Evolutionary conservation across 1,140 invertebrate species (phyloP).

Genomic region (Megathymus violae): DNA sequence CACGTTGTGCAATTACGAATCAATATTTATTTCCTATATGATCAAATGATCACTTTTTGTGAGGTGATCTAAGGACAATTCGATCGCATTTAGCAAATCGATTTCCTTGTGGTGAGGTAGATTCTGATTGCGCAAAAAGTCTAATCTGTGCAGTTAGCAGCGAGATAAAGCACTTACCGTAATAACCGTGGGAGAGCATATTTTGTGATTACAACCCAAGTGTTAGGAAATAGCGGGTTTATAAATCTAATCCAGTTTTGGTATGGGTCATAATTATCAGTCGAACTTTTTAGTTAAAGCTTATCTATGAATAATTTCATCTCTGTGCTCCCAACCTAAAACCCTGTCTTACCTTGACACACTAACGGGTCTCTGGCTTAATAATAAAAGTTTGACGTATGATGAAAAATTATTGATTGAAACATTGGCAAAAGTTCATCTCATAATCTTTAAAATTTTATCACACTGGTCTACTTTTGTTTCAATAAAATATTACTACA

Average conservation of each 20-base stretch:
- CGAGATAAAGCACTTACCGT: conserved; percentile 69
- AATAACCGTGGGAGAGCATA: conserved; percentile 73
- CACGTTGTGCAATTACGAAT: conserved; percentile 36
- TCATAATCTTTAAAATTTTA: too few relatives aligned
- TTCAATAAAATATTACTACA: too few relatives aligned
- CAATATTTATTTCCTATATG: conserved; percentile 53
- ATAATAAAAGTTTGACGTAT: too few relatives aligned
- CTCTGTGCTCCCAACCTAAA: too few relatives aligned
- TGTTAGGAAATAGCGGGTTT: conserved; percentile 38
- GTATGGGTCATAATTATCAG: too few relatives aligned
- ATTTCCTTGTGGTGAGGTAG: conserved; percentile 66
- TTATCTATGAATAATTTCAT: too few relatives aligned
- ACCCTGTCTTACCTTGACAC: too few relatives aligned
- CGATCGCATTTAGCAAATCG: conserved; percentile 72
- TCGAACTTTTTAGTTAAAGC: too few relatives aligned
- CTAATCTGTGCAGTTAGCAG: conserved; percentile 69
- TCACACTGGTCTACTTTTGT: too few relatives aligned
- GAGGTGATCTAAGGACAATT: conserved; percentile 61
- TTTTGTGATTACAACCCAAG: conserved; percentile 45
- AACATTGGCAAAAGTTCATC: too few relatives aligned
- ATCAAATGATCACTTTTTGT: conserved; percentile 54
- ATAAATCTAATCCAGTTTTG: background rate
- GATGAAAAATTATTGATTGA: too few relatives aligned
- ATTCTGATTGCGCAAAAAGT: conserved; percentile 65
- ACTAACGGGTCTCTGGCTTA: too few relatives aligned